A percentile compares a stretch with the other conserved stretches of the same genome.
Evolutionary conservation across 2,797 vertebrate species (phyloP).

Genomic region (Nannoperca obscura): DNA sequence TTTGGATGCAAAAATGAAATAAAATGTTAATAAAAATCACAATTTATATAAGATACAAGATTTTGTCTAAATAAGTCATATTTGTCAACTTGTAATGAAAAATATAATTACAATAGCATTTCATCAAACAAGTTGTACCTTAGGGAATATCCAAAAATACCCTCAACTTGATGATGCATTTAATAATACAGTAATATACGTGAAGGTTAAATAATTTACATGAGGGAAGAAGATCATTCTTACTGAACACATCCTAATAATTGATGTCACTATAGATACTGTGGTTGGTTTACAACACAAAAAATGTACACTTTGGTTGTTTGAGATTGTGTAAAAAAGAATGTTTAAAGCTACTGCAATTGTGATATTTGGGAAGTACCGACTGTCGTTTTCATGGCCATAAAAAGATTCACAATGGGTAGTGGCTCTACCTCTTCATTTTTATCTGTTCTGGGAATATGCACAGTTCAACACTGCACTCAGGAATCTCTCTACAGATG

Average conservation of each 20-base stretch:
- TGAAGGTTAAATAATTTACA: slow-evolving; percentile 44
- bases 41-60: not conserved
- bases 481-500: not conserved
- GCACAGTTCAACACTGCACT: not conserved
- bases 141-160: slow-evolving; percentile 25
- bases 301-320: not conserved
- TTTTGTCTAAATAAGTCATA: not conserved
- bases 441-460: not conserved
- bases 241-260: slow-evolving; percentile 28
- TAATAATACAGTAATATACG: slow-evolving; percentile 37
- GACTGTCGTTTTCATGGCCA: not conserved
- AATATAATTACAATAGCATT: not conserved
- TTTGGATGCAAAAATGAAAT: not conserved
- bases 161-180: slow-evolving; percentile 28
- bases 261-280: not conserved
- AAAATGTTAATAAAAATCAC: not conserved
- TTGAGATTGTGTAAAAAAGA: not conserved
- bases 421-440: not conserved
- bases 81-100: not conserved
- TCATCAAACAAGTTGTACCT: not conserved
- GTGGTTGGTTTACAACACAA: not conserved
- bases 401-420: not conserved
- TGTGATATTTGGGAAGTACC: not conserved
- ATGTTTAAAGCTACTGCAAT: not conserved
- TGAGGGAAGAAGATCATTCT: slow-evolving; percentile 3